These are phyloP conservation scores for Craniophora ligustri DNA, from an alignment of 2,888 invertebrate genomes.

Conservation along the genomic window DNA sequence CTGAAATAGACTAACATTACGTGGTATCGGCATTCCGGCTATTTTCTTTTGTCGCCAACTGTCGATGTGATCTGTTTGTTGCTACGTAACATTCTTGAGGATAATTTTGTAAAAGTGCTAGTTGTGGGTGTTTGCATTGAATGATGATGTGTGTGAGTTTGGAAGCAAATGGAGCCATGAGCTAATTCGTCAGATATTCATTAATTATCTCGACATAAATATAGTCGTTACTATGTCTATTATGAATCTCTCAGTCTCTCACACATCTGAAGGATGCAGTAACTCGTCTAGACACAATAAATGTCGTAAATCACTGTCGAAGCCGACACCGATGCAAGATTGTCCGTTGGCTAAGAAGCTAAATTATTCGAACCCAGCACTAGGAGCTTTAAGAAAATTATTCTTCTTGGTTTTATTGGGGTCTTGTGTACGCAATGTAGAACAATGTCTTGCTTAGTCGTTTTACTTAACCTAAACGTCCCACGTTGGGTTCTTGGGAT, in stretches of 20 bases:
- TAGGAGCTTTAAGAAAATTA: slow-evolving; percentile 25
- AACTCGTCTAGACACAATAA: slow-evolving; percentile 66
- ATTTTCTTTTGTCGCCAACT: slow-evolving; percentile 82
- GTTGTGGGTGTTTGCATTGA: slow-evolving; percentile 61
- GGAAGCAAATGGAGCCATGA: slow-evolving; percentile 39
- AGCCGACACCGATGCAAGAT: slow-evolving; percentile 63
- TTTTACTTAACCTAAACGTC: slow-evolving; percentile 2
- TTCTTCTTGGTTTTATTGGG: slow-evolving; percentile 34
- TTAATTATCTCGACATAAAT: slow-evolving; percentile 63
- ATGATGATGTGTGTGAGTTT: slow-evolving; percentile 35
- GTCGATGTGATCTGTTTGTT: slow-evolving; percentile 68
- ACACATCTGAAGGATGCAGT: slow-evolving; percentile 65
- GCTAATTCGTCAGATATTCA: slow-evolving; percentile 53
- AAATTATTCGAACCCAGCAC: slow-evolving; percentile 39
- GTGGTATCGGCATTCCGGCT: slow-evolving; percentile 80
- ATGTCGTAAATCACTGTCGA: slow-evolving; percentile 76
- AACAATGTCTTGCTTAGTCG: slow-evolving; percentile 3
- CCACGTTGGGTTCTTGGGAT: slow-evolving; percentile 8
- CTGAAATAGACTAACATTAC: slow-evolving; percentile 83
- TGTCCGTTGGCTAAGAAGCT: slow-evolving; percentile 64
- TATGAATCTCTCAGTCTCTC: slow-evolving; percentile 63
- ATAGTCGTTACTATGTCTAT: slow-evolving; percentile 62
- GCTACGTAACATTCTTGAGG: slow-evolving; percentile 65
- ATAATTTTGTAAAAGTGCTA: slow-evolving; percentile 66
- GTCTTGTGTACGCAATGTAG: slow-evolving; percentile 9